Conservation (phyloP, 1,140 invertebrate species). For the Aphelenchoides fujianensis region DNA sequence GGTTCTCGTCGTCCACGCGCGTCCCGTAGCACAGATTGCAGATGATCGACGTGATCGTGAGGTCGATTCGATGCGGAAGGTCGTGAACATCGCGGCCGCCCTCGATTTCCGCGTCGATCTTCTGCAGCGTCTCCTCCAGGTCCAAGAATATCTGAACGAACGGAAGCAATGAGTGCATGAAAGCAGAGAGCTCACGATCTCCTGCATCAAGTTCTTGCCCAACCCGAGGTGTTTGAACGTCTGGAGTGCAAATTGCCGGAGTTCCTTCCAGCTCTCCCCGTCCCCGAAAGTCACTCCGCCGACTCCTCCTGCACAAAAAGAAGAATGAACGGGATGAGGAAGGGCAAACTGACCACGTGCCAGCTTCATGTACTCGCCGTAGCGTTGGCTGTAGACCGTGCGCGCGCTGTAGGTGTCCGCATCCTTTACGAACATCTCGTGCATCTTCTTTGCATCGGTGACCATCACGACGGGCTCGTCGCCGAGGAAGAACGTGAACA, state of each 20-base stretch:
- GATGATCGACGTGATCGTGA: not conserved
- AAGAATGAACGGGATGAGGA: not conserved
- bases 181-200: conserved; percentile 10
- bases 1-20: not conserved
- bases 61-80: not conserved
- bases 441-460: conserved; percentile 10
- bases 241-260: not conserved
- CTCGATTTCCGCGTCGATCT: conserved; percentile 1
- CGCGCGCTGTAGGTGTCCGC: conserved; percentile 8
- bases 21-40: not conserved
- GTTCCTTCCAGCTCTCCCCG: not conserved
- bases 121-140: not conserved
- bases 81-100: not conserved
- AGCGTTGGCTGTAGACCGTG: not conserved
- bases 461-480: conserved; percentile 19
- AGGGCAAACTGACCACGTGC: not conserved
- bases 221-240: conserved; percentile 2
- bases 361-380: conserved; percentile 1
- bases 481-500: conserved; percentile 14
- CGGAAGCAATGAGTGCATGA: not conserved
- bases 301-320: not conserved
- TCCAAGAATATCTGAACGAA: not conserved
- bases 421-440: conserved; percentile 26
- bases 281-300: not conserved
- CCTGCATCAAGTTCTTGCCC: conserved; percentile 9